A percentile compares a stretch with the other conserved stretches of the same genome.
These are phyloP conservation scores for Oeneis ivallda DNA, from an alignment of 2,888 invertebrate genomes.

Conservation along the genomic window DNA sequence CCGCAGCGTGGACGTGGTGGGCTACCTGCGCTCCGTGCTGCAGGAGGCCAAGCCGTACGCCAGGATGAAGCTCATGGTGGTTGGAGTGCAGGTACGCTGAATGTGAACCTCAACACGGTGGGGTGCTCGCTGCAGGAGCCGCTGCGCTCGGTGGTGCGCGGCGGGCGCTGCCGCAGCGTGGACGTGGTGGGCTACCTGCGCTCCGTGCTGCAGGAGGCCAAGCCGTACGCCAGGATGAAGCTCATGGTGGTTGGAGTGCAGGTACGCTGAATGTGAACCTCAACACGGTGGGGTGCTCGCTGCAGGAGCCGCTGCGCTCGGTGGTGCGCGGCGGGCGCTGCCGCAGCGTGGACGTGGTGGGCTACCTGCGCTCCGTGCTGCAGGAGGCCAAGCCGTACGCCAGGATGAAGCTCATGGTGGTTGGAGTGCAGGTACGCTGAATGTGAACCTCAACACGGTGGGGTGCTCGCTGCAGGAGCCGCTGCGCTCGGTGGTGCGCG, in stretches of 20 bases:
- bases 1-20: slow-evolving; percentile 97
- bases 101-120: slow-evolving; percentile 96
- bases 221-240: slow-evolving; percentile 96
- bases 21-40: slow-evolving; percentile 91
- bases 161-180: slow-evolving; percentile 96
- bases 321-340: slow-evolving; percentile 96
- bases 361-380: slow-evolving; percentile 91
- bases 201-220: slow-evolving; percentile 91
- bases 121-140: slow-evolving; percentile 95
- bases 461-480: slow-evolving; percentile 95
- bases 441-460: slow-evolving; percentile 96
- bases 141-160: slow-evolving; percentile 92
- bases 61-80: slow-evolving; percentile 97
- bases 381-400: slow-evolving; percentile 97
- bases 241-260: slow-evolving; percentile 97
- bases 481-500: slow-evolving; percentile 92
- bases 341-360: slow-evolving; percentile 97
- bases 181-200: slow-evolving; percentile 96
- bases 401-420: slow-evolving; percentile 97
- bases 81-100: slow-evolving; percentile 90
- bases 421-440: slow-evolving; percentile 90
- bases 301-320: slow-evolving; percentile 92
- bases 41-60: slow-evolving; percentile 97
- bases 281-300: slow-evolving; percentile 93
- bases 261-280: slow-evolving; percentile 91